Evolutionary conservation across 2,797 vertebrate genomes (phyloP), one percentile per base, ranked within the genome.

Genomic region (Bovichtus diacanthus): DNA sequence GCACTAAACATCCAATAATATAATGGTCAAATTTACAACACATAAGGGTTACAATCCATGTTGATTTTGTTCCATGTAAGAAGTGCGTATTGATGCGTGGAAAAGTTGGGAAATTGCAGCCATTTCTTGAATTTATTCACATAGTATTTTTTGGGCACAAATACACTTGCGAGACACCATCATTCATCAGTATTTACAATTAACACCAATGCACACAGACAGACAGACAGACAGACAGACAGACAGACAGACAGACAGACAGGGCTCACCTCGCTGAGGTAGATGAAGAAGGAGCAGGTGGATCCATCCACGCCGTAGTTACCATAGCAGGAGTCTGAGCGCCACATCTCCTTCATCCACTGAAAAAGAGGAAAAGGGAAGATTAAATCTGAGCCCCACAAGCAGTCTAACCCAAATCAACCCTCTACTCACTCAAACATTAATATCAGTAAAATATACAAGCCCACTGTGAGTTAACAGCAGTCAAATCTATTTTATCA

Each of bases 281-380:
- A 99, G 95, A 99, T 99, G 95, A 98, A 98, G 91, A 97, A 99
- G 74, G 98, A 99, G 92, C 98, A 99, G 0, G 95, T 95, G 87
- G 97, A 97, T n/a, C 98, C 98, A 21, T 99, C 98, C 64, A 99
- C 98, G n/a, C 98, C 98, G 0, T 99, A 99, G 84, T 94, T 98
- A 34, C 91, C 85, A 0, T 99, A 99, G 93, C 98, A 99, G 82
- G 96, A 92, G 90, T 99, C 98, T 0, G 98, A 98, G 50, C 95
- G 96, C 98, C 98, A 99, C 98, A 99, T 99, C 80, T 99, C 98
- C 93, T 97, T 99, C 98, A 99, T 99, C 98, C 98, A 99, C 98
- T 99, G 94, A 31, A 47, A 59, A 80, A 44, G 44, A 84, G 19
- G 25, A 78, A 39, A 49, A 47, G 13, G 3, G 1, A 43, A 58